Conservation (phyloP, 2,888 invertebrate species). For the Polyommatus iphigenia region DNA sequence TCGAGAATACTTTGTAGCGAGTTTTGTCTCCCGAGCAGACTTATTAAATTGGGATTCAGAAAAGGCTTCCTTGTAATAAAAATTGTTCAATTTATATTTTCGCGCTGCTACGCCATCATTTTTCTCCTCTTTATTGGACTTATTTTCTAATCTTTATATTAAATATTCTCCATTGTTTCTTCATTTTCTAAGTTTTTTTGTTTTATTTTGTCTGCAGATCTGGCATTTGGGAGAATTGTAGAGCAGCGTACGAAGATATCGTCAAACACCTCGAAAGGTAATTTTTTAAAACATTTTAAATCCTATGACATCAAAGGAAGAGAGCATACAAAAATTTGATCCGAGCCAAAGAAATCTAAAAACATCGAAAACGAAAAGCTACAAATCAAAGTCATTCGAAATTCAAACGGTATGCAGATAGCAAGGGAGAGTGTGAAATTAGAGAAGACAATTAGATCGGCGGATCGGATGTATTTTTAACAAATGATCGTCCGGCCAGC, state of each 20-base stretch:
- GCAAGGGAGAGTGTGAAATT: conserved; percentile 77
- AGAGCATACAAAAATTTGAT: not conserved
- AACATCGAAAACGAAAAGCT: conserved; percentile 26
- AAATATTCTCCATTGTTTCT: conserved; percentile 51
- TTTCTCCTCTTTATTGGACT: conserved; percentile 48
- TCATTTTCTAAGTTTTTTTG: conserved; percentile 63
- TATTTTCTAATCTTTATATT: conserved; percentile 48
- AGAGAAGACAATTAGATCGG: conserved; percentile 80
- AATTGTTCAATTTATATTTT: conserved; percentile 47
- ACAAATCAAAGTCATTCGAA: conserved; percentile 45
- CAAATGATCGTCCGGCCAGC: conserved; percentile 73
- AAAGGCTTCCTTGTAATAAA: conserved; percentile 44
- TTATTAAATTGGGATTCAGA: conserved; percentile 44
- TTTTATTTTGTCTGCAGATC: conserved; percentile 82
- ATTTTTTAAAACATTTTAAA: not conserved
- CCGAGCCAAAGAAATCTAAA: not conserved
- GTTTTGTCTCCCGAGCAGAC: conserved; percentile 52
- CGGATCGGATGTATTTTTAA: conserved; percentile 80
- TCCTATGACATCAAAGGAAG: not conserved
- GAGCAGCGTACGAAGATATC: conserved; percentile 96
- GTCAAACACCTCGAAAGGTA: conserved; percentile 97
- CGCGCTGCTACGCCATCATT: conserved; percentile 42
- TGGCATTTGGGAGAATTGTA: conserved; percentile 96
- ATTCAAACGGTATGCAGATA: conserved; percentile 67
- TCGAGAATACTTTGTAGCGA: conserved; percentile 56